These are phyloP conservation scores for Falco peregrinus DNA, from an alignment of 2,797 vertebrate species.

Conservation along the genomic window DNA sequence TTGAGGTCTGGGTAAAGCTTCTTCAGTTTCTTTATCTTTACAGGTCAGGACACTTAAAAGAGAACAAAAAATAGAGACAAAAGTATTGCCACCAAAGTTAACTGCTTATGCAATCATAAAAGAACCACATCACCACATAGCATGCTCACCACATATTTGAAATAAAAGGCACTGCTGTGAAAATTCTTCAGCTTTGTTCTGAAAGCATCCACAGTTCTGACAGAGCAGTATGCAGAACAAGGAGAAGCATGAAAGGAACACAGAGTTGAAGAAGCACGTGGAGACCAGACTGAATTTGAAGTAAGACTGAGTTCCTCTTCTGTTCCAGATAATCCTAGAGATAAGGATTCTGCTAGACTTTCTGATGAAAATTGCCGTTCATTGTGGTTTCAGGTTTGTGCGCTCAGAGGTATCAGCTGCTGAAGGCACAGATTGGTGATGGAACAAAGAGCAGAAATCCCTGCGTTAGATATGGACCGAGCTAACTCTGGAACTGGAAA, in stretches of 20 bases:
- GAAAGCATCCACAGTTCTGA: not conserved
- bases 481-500: not conserved
- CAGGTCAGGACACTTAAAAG: not conserved
- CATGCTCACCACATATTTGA: fast-evolving
- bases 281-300: not conserved
- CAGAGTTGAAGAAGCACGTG: not conserved
- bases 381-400: not conserved
- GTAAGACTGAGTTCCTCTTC: not conserved
- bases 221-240: not conserved
- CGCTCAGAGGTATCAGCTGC: not conserved
- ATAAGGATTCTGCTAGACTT: not conserved
- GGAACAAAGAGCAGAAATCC: not conserved
- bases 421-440: not conserved
- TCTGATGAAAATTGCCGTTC: not conserved
- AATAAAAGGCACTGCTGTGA: not conserved
- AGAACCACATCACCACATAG: not conserved
- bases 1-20: not conserved
- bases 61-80: not conserved
- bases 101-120: not conserved
- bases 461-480: not conserved
- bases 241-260: not conserved
- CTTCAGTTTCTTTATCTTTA: not conserved
- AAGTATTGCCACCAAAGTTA: not conserved
- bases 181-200: not conserved
- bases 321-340: not conserved